Evolutionary conservation across 2,888 invertebrate species (phyloP), one percentile per base, ranked within the genome.

Genomic region (Itoplectis maculator): DNA sequence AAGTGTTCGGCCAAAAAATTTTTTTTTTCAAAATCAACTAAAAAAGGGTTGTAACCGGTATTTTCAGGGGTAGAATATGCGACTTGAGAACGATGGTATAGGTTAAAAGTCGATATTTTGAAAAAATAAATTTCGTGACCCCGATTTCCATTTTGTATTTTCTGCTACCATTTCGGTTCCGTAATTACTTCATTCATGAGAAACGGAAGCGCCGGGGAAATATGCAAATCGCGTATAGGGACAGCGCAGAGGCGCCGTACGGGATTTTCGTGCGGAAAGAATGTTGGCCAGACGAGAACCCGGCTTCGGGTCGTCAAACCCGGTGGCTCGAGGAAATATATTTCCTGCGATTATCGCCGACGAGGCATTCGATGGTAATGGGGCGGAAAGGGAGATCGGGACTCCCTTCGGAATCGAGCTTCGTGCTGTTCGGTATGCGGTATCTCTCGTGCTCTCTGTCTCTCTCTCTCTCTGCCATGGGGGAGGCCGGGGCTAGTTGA

Each of bases 301-400:
- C 13, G 13, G 47, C n/a, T 13, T n/a, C 69, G 78, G 81, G 74
- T 81, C 81, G 81, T 78, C 78, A 78, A 81, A 81, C 81, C 68
- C 78, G 42, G 11, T 42, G 63, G 68, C 59, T 65, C 72, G 37
- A 74, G 81, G 74, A 82, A 78, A 79, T 82, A 84, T 84, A 54
- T 54, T 82, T 80, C 82, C 84, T 82, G 82, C 77, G 74, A 81
- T 83, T 83, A 83, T 83, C 72, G 68, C 40, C 63, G 35, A 81
- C 69, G 78, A 75, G 74, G 63, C 66, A 81, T 68, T 70, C 75
- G 65, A 81, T 84, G 81, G 78, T 81, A 81, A 77, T 77, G 72
- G 68, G 77, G 75, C 72, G 72, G 81, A 73, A 78, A 78, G 81
- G 40, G 47, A 73, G 68, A 61, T 77, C 73, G 68, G 54, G 59